phyloP scores from a whole-genome alignment of 64 coral and sea anemone species.

The Porites australiensis region DNA sequence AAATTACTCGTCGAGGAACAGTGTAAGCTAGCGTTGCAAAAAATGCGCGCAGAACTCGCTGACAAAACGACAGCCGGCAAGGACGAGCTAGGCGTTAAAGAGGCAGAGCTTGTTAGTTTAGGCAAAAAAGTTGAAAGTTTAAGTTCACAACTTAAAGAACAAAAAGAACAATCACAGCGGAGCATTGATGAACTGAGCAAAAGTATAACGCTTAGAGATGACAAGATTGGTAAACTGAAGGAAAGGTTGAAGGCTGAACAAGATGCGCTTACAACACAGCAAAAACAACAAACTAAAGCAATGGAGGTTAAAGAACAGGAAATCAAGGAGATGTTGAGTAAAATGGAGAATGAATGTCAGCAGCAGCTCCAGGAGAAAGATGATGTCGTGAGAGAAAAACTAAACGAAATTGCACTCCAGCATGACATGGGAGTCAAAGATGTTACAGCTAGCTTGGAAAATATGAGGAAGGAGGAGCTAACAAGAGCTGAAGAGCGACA shows the following conservation, averaged over 20 bases:
- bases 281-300: constrained; percentile 70
- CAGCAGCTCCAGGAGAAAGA: constrained; percentile 75
- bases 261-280: constrained; percentile 45
- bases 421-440: constrained; percentile 85
- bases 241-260: constrained; percentile 71
- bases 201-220: constrained; percentile 84
- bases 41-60: constrained; percentile 58
- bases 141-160: constrained; percentile 26
- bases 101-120: constrained; percentile 55
- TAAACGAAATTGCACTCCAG: constrained; percentile 79
- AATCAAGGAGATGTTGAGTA: constrained; percentile 47
- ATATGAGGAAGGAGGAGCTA: constrained; percentile 63
- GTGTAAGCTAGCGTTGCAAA: constrained; percentile 74
- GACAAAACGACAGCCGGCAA: constrained; percentile 52
- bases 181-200: constrained; percentile 79
- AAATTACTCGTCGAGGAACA: constrained; percentile 73
- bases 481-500: constrained; percentile 41
- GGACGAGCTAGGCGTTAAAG: constrained; percentile 55
- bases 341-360: constrained; percentile 67
- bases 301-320: constrained; percentile 56
- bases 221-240: constrained; percentile 82
- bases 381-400: constrained; percentile 63
- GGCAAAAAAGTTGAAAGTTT: constrained; percentile 60
- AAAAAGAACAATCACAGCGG: constrained; percentile 61
- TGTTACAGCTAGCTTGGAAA: constrained; percentile 64